Evolutionary conservation across 2,113 vertebrate species (phyloP), one percentile per base, ranked within the genome.

Genomic region (Pelvicachromis taeniatus): DNA sequence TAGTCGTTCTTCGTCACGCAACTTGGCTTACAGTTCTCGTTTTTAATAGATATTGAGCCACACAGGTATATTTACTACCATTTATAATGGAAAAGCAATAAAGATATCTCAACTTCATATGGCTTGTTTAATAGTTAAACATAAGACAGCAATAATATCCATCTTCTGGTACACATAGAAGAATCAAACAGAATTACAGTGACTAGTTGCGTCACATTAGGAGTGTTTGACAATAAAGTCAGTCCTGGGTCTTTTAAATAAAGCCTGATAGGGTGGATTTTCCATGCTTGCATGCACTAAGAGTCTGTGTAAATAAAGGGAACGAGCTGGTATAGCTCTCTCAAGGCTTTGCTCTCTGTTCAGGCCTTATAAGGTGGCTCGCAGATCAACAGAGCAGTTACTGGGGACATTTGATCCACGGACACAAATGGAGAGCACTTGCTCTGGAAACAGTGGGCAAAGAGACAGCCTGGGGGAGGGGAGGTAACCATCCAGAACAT

Each of bases 341-440:
- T 82, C 78, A 78, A 63, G 91, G 83, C 87, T 88, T 91, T 31
- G 68, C 83, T 83, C 91, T 85, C 78, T 80, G 90, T 86, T 88
- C 87, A 92, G 88, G 65, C 95, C 96, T 94, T 95, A 96, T 95
- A 96, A 93, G 96, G 96, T 94, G 90, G 92, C 89, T 82, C 4
- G 54, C 85, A 86, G 89, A 92, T 94, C 92, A 92, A 88, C 89
- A 86, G 86, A 91, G 92, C 92, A 86, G 89, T 82, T 81, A 63
- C 85, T 65, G 77, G 85, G 93, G 93, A 95, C 92, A 94, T 93
- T 90, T 95, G 93, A 96, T 95, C 93, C 88, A 89, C 58, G 17
- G 87, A 93, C 92, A 94, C 94, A 96, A 95, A 96, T 93, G 91
- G 91, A 92, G 93, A 92, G 94, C 92, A 93, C 91, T 93, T 89